Percentiles rank a stretch among this genome's conserved stretches.
phyloP scores from a whole-genome alignment of 2,888 invertebrate species.

The Melieria crassipennis region DNA sequence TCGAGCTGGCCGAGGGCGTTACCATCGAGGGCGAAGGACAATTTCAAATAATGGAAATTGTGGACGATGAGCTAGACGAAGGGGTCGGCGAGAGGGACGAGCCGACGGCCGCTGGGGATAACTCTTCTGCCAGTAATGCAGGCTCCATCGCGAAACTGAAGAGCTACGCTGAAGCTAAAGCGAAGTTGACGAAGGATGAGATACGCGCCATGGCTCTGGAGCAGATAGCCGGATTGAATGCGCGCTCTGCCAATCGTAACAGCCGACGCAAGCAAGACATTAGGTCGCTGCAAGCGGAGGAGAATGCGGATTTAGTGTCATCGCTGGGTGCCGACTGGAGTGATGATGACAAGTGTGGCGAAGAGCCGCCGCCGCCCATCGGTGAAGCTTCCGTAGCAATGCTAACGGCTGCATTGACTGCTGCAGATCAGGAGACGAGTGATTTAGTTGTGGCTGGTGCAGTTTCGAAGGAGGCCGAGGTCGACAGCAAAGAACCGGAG shows the following conservation, averaged over 20 bases:
- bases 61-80: conserved; percentile 52
- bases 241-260: conserved; percentile 36
- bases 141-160: conserved; percentile 34
- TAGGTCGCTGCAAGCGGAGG: conserved; percentile 42
- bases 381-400: neutral
- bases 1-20: conserved; percentile 52
- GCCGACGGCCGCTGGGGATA: conserved; percentile 15
- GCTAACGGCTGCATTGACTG: neutral
- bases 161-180: neutral
- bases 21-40: conserved; percentile 63
- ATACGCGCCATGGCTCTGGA: conserved; percentile 61
- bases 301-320: conserved; percentile 52
- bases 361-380: neutral
- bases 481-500: neutral
- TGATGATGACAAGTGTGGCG: conserved; percentile 53
- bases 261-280: conserved; percentile 52
- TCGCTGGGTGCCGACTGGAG: conserved; percentile 64
- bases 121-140: neutral
- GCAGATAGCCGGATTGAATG: conserved; percentile 56
- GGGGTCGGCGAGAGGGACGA: conserved; percentile 24
- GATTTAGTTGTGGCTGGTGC: neutral
- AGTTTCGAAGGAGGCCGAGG: neutral
- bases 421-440: neutral
- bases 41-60: conserved; percentile 61
- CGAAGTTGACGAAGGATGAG: conserved; percentile 54